Conservation (phyloP, 2,113 vertebrate species). For the Gila orcuttii region DNA sequence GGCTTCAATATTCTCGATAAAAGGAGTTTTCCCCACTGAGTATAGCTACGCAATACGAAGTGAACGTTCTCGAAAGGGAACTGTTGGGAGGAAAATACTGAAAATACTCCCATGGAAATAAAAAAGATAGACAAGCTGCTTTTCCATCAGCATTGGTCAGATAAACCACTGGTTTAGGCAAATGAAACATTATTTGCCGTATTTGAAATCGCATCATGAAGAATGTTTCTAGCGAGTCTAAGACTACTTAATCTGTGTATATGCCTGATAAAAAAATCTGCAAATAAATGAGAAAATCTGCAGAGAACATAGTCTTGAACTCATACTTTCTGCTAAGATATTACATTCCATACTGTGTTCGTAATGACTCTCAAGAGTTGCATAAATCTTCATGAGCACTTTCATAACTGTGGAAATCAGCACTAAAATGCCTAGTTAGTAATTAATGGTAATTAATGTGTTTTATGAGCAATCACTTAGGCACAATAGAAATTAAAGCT, state of each 20-base stretch:
- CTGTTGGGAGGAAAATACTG: not conserved
- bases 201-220: not conserved
- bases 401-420: conserved; percentile 48
- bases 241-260: not conserved
- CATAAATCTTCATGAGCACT: conserved; percentile 45
- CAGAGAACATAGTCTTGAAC: not conserved
- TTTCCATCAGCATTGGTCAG: not conserved
- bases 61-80: too few species aligned
- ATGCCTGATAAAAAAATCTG: too few species aligned
- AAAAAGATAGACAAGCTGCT: not conserved
- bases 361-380: conserved; percentile 24
- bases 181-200: too few species aligned
- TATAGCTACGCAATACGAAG: too few species aligned
- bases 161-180: conserved; percentile 6
- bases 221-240: not conserved
- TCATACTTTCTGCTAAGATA: conserved; percentile 15
- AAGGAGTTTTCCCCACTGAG: too few species aligned
- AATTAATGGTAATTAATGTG: conserved; percentile 56
- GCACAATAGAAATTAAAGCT: not conserved
- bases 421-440: conserved; percentile 40
- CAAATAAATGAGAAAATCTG: not conserved
- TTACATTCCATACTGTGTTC: conserved; percentile 45
- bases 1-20: too few species aligned
- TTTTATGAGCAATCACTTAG: not conserved
- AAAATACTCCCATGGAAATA: not conserved